Conservation (phyloP, 2,113 vertebrate species). For the Rhinichthys klamathensis region DNA sequence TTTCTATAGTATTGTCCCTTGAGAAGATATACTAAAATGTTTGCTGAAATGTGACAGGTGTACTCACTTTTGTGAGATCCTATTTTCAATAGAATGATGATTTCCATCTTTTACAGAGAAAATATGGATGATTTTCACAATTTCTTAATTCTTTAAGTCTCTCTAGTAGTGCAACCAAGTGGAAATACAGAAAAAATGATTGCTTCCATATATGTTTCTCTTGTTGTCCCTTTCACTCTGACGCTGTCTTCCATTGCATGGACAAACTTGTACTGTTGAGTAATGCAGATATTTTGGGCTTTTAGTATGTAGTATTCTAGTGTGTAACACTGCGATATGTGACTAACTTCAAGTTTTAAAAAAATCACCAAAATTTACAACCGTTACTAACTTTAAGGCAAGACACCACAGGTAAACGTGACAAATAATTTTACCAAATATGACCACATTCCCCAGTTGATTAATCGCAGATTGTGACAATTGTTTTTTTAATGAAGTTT, state of each 20-base stretch:
- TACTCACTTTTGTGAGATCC: too few relatives aligned
- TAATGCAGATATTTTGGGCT: not conserved
- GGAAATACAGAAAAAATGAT: not conserved
- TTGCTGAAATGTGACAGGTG: too few relatives aligned
- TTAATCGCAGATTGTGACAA: not conserved
- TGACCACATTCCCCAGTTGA: not conserved
- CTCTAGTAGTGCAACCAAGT: not conserved
- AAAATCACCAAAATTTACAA: not conserved
- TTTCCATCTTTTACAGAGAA: too few relatives aligned
- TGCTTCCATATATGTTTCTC: not conserved
- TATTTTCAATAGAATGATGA: not conserved
- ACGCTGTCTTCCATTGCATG: not conserved
- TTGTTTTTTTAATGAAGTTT: not conserved
- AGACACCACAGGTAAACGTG: not conserved
- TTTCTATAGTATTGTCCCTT: too few relatives aligned
- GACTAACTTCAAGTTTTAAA: not conserved
- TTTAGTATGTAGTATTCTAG: not conserved
- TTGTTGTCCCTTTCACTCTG: not conserved
- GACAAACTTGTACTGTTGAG: not conserved
- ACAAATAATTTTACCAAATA: not conserved
- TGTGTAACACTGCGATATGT: not conserved
- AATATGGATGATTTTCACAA: not conserved
- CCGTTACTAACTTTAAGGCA: not conserved
- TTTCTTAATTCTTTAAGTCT: not conserved
- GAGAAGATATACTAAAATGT: too few relatives aligned